These are phyloP conservation scores for Malthinus flaveolus DNA, from an alignment of 2,888 invertebrate genomes.

Conservation along the genomic window DNA sequence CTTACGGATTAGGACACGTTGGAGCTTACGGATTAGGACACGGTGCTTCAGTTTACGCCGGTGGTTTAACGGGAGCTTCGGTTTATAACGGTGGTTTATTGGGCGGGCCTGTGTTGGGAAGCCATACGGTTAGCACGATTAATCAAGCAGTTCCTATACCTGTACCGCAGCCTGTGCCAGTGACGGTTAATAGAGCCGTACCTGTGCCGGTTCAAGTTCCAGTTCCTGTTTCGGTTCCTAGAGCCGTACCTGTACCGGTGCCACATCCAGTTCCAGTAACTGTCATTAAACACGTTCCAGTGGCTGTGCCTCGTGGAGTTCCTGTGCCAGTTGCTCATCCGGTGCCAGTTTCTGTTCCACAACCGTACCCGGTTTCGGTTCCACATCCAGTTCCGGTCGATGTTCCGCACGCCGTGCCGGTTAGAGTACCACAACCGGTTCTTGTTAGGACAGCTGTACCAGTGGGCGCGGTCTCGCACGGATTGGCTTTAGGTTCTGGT, in stretches of 20 bases:
- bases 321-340: slow-evolving; percentile 41
- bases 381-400: slow-evolving; percentile 37
- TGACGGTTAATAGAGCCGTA: slow-evolving; percentile 38
- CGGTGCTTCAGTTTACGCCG: too few species aligned
- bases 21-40: slow-evolving; percentile 16
- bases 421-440: slow-evolving; percentile 38
- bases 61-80: slow-evolving; percentile 11
- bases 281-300: slow-evolving; percentile 38
- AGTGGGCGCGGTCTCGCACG: slow-evolving; percentile 27
- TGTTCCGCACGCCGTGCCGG: slow-evolving; percentile 38
- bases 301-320: slow-evolving; percentile 48
- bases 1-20: background rate
- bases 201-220: slow-evolving; percentile 38
- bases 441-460: slow-evolving; percentile 31
- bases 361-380: slow-evolving; percentile 37
- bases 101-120: slow-evolving; percentile 27
- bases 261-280: slow-evolving; percentile 36
- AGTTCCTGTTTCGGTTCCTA: slow-evolving; percentile 40
- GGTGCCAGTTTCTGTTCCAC: slow-evolving; percentile 43
- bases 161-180: slow-evolving; percentile 38
- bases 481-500: slow-evolving; percentile 15
- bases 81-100: slow-evolving; percentile 23
- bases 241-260: slow-evolving; percentile 38
- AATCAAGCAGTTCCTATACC: slow-evolving; percentile 39
- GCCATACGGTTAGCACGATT: slow-evolving; percentile 37